A percentile compares a stretch with the other conserved stretches of the same genome.
These are phyloP conservation scores for Larimichthys crocea DNA, from an alignment of 2,113 vertebrate species.

Conservation along the genomic window DNA sequence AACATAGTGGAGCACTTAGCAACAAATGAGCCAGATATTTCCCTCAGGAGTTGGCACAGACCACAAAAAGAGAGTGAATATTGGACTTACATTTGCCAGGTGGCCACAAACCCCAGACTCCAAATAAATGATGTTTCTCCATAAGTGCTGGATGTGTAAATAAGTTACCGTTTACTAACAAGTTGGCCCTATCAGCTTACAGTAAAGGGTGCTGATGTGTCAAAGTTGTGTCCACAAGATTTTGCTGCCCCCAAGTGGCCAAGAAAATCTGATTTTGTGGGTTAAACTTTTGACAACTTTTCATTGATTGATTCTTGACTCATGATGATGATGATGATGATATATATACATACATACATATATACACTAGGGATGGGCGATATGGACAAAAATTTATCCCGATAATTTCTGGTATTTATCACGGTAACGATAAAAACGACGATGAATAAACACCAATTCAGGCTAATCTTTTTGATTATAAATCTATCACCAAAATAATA, in stretches of 20 bases:
- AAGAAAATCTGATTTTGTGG: background rate
- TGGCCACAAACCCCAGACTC: background rate
- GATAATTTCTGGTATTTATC: too few species aligned
- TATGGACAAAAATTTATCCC: too few species aligned
- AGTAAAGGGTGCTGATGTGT: background rate
- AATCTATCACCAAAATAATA: too few species aligned
- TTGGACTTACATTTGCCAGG: background rate
- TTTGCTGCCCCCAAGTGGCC: background rate
- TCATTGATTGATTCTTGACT: too few species aligned
- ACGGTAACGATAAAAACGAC: too few species aligned
- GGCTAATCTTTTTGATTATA: too few species aligned
- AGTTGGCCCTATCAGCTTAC: background rate
- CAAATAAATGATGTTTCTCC: background rate
- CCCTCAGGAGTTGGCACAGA: background rate
- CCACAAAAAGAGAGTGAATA: background rate
- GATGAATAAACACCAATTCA: too few species aligned
- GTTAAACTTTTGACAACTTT: background rate
- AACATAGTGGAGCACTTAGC: background rate
- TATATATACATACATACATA: background rate
- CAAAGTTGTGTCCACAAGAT: background rate
- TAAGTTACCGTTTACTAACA: background rate
- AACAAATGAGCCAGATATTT: background rate
- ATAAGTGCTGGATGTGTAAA: background rate
- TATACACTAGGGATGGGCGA: too few species aligned
- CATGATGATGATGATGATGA: background rate